Percentiles rank a stretch among this genome's conserved stretches.
Evolutionary conservation across 2,113 vertebrate genomes (phyloP).

Genomic region (Cercocebus atys): DNA sequence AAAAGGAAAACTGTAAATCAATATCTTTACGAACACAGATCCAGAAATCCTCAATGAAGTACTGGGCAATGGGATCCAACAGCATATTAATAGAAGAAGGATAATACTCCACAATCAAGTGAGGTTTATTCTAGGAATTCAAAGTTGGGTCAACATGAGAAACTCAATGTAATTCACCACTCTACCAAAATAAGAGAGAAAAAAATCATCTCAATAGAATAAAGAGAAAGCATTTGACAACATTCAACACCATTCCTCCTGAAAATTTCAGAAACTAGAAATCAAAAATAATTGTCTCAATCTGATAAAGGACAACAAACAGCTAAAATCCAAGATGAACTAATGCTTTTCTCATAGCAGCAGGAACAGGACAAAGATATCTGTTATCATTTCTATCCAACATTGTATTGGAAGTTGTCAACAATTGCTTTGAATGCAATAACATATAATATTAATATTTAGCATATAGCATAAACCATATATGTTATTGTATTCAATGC

Average conservation of each 20-base stretch:
- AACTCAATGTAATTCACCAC: not conserved
- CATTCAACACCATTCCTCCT: not conserved
- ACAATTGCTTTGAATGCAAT: too few relatives aligned
- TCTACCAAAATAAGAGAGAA: not conserved
- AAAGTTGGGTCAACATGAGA: not conserved
- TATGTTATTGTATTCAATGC: not conserved
- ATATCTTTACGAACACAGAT: not conserved
- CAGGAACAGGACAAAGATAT: not conserved
- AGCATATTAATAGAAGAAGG: not conserved
- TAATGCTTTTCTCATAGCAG: not conserved
- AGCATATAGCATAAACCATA: not conserved
- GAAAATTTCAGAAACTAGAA: not conserved
- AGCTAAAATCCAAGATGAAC: not conserved
- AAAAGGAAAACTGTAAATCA: not conserved
- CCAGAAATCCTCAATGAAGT: not conserved
- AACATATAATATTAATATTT: too few relatives aligned
- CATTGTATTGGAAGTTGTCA: not conserved
- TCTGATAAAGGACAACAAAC: not conserved
- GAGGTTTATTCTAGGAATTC: not conserved
- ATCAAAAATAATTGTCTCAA: not conserved
- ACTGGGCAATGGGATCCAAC: not conserved
- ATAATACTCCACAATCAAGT: not conserved
- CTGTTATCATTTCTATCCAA: not conserved
- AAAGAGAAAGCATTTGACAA: not conserved
- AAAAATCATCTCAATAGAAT: not conserved